Percentiles rank a stretch among this genome's conserved stretches.
These are phyloP conservation scores for Siniperca chuatsi DNA, from an alignment of 2,113 vertebrate species.

Conservation along the genomic window DNA sequence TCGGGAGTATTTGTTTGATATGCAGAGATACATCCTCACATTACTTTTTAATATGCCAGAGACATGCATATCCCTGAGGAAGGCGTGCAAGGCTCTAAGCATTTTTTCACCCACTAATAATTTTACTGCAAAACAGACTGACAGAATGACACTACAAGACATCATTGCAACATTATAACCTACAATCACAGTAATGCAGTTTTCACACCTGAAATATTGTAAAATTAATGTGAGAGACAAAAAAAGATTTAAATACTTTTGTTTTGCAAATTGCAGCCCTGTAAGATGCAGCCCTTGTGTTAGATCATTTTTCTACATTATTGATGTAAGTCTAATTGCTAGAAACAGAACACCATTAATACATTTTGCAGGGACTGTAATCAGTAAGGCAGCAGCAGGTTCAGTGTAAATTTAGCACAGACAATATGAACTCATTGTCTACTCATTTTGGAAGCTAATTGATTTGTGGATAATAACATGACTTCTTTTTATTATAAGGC, in stretches of 20 bases:
- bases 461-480: neutral
- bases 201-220: neutral
- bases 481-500: neutral
- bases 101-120: neutral
- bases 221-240: neutral
- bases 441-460: neutral
- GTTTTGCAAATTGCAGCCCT: neutral
- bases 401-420: neutral
- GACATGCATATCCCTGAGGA: neutral
- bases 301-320: neutral
- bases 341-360: neutral
- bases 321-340: neutral
- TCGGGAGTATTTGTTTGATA: conserved; percentile 13
- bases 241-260: neutral
- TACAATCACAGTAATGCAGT: neutral
- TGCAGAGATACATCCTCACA: neutral
- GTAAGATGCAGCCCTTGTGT: neutral
- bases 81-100: neutral
- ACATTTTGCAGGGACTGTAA: neutral
- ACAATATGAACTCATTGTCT: neutral
- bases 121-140: conserved; percentile 1
- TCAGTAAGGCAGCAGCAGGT: neutral
- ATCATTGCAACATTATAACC: neutral
- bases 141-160: neutral
- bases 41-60: conserved; percentile 27